Percentiles rank a stretch among this genome's conserved stretches.
These are phyloP conservation scores for Stichopus chloronotus DNA, from an alignment of 35 echinoderm and acorn worm genomes.

Conservation along the genomic window DNA sequence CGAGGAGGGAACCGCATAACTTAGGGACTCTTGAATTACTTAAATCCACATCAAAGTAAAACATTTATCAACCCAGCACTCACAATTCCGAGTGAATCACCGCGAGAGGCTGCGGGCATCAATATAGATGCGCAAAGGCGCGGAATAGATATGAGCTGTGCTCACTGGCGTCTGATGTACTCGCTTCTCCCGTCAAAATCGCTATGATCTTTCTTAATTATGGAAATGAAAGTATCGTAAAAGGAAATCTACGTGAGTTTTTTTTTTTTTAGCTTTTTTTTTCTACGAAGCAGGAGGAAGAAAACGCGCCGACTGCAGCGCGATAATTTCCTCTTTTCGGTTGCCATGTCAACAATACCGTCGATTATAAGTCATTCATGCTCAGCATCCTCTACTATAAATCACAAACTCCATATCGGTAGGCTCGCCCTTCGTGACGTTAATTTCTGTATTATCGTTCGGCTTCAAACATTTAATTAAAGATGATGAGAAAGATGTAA, in stretches of 20 bases:
- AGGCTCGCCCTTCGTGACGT: neutral
- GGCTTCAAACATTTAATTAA: conserved; percentile 17
- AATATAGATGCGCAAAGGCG: neutral
- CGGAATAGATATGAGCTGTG: conserved; percentile 1
- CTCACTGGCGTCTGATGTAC: neutral
- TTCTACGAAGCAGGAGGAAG: neutral
- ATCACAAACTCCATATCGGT: neutral
- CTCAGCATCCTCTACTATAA: conserved; percentile 5
- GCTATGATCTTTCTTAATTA: conserved; percentile 41
- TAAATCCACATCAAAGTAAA: conserved; percentile 17
- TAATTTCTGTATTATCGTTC: neutral
- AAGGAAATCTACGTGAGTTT: neutral
- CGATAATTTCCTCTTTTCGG: neutral
- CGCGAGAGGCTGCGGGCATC: conserved; percentile 19
- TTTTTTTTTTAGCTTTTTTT: neutral
- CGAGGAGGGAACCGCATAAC: neutral
- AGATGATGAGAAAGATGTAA: neutral
- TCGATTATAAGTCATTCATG: conserved; percentile 40
- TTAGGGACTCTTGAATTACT: conserved; percentile 20
- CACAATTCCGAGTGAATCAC: neutral
- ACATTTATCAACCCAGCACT: conserved; percentile 8
- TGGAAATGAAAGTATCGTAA: conserved; percentile 38
- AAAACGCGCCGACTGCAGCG: conserved; percentile 12
- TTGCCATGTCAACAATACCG: conserved; percentile 27
- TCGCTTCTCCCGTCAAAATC: conserved; percentile 11